Evolutionary conservation across 1,140 invertebrate genomes (phyloP).

Genomic region (Trichonephila inaurata): DNA sequence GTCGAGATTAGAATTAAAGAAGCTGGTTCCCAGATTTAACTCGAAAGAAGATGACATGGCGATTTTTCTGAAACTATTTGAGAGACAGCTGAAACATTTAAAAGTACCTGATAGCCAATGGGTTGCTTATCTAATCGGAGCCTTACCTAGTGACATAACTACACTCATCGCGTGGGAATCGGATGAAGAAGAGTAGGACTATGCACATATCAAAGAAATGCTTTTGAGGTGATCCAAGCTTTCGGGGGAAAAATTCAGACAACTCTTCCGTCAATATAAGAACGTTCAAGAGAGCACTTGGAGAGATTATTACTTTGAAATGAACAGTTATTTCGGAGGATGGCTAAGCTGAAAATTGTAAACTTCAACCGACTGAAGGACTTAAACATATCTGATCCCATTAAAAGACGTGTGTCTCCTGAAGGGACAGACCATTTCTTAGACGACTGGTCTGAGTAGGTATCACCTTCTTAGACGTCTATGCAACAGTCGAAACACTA

Average conservation of each 20-base stretch:
- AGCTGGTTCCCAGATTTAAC: constrained; percentile 31
- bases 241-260: constrained; percentile 3
- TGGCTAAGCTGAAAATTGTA: not conserved
- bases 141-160: not conserved
- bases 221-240: not conserved
- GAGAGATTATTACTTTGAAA: constrained; percentile 50
- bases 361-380: constrained; percentile 28
- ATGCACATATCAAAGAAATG: not conserved
- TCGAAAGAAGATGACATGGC: constrained; percentile 4
- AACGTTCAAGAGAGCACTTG: not conserved
- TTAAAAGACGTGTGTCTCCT: not conserved
- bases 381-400: constrained; percentile 35
- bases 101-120: constrained; percentile 1
- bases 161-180: not conserved
- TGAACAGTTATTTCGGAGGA: constrained; percentile 31
- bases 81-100: not conserved
- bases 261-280: not conserved
- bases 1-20: constrained; percentile 1
- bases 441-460: not conserved
- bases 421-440: constrained; percentile 32
- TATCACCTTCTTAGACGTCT: not conserved
- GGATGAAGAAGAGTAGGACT: not conserved
- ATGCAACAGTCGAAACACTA: not conserved
- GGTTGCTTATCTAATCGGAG: not conserved
- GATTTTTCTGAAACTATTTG: constrained; percentile 7